These are phyloP conservation scores for Nineta flava DNA, from an alignment of 2,888 invertebrate genomes.

Conservation along the genomic window DNA sequence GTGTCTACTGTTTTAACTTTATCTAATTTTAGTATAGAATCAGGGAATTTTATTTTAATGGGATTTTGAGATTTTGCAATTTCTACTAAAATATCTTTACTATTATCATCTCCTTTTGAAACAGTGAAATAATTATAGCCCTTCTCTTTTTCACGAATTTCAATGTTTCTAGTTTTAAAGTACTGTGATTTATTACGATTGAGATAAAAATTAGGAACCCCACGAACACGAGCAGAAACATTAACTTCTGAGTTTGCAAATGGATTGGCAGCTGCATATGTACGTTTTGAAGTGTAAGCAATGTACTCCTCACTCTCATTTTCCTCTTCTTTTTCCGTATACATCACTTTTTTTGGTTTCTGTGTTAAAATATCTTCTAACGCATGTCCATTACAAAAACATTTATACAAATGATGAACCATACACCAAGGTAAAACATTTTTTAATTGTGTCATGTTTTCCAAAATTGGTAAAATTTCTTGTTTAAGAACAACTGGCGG, in stretches of 20 bases:
- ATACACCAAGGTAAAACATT: slow-evolving; percentile 47
- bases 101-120: neutral
- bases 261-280: neutral
- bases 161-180: slow-evolving; percentile 1
- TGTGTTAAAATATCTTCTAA: slow-evolving; percentile 13
- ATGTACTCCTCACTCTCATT: neutral
- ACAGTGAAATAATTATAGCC: neutral
- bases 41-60: neutral
- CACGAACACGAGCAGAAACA: slow-evolving; percentile 7
- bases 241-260: neutral
- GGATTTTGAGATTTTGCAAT: neutral
- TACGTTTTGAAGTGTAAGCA: slow-evolving; percentile 1
- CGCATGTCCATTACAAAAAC: slow-evolving; percentile 41
- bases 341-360: neutral
- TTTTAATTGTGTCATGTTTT: slow-evolving; percentile 16
- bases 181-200: slow-evolving; percentile 3
- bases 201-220: slow-evolving; percentile 4
- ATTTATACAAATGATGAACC: slow-evolving; percentile 47
- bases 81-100: neutral
- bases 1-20: neutral
- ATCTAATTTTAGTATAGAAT: neutral
- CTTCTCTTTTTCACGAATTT: slow-evolving; percentile 1
- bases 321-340: neutral
- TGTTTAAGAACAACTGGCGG: slow-evolving; percentile 7
- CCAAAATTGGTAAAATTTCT: slow-evolving; percentile 3